A percentile compares a stretch with the other conserved stretches of the same genome.
phyloP scores from a whole-genome alignment of 2,113 vertebrate genomes.

The Cinclus cinclus region DNA sequence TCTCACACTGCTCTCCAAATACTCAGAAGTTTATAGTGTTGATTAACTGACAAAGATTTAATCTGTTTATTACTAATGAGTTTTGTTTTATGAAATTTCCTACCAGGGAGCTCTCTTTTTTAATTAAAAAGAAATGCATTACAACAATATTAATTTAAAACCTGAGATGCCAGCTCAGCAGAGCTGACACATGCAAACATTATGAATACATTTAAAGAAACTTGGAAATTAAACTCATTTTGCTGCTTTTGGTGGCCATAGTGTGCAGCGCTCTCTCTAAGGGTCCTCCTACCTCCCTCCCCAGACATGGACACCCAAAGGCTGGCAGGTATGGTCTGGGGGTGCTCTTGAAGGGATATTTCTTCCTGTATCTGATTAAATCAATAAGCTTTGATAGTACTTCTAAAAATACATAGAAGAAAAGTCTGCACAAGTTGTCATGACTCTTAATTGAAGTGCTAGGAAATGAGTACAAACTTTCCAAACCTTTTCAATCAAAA shows the following conservation, averaged over 20 bases:
- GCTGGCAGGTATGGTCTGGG: background rate
- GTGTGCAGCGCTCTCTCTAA: background rate
- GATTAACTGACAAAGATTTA: constrained; percentile 60
- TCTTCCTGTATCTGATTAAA: background rate
- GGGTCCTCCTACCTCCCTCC: background rate
- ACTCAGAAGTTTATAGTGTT: constrained; percentile 52
- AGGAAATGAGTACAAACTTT: background rate
- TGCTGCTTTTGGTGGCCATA: background rate
- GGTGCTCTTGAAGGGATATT: background rate
- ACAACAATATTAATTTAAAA: constrained; percentile 49
- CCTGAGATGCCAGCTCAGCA: constrained; percentile 17
- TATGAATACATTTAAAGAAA: background rate
- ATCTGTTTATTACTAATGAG: constrained; percentile 52
- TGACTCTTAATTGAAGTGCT: background rate
- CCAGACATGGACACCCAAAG: background rate
- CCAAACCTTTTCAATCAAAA: background rate
- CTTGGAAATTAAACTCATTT: background rate
- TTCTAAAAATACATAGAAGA: background rate
- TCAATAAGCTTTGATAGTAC: background rate
- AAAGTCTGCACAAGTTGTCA: background rate
- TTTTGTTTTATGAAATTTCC: constrained; percentile 46
- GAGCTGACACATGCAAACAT: background rate
- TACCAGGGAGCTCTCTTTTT: background rate
- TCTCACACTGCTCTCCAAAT: background rate
- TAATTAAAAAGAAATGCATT: constrained; percentile 53